Evolutionary conservation across 2,797 vertebrate species (phyloP), one percentile per base, ranked within the genome.

Genomic region (Synaphobranchus kaupii): DNA sequence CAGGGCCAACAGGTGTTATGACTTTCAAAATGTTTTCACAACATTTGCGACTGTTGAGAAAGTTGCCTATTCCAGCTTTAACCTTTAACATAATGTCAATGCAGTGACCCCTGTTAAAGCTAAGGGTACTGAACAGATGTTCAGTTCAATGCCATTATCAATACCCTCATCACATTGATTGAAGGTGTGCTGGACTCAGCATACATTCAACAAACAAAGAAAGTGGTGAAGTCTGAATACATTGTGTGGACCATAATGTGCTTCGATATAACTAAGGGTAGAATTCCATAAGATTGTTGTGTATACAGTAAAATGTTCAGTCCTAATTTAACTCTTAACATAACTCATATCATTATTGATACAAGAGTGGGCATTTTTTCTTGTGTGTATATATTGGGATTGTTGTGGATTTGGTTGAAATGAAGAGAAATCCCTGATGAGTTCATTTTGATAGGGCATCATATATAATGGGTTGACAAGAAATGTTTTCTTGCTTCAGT

Each of bases 11-110:
- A 2, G 39, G 39, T 39, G 39, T 39, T 39, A 39, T 39, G 39
- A 39, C 39, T 39, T 39, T 39, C 39, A 39, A 39, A 39, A 39
- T 39, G 39, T 39, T 39, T 39, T 39, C 39, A 39, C 39, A 39
- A 39, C 39, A 39, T 39, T 39, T 39, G 39, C 39, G 39, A 39
- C 39, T 39, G 39, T 39, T 39, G 39, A 39, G 39, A 39, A 39
- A 39, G 39, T 39, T 39, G 39, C 39, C 39, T 39, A 39, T 89
- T 91, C 92, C 10, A 54, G 10, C 10, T 54, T 54, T 54, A 54
- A 54, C 10, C 52, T 54, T 54, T 54, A 54, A 54, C 52, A 54
- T 54, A 54, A 54, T 54, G 12, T 54, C 10, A 54, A 54, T 54
- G 52, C 52, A 54, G 52, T 54, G 15, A 54, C 52, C 52, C 52